Conservation (phyloP, 2,113 vertebrate species). For the Balaeniceps rex region DNA sequence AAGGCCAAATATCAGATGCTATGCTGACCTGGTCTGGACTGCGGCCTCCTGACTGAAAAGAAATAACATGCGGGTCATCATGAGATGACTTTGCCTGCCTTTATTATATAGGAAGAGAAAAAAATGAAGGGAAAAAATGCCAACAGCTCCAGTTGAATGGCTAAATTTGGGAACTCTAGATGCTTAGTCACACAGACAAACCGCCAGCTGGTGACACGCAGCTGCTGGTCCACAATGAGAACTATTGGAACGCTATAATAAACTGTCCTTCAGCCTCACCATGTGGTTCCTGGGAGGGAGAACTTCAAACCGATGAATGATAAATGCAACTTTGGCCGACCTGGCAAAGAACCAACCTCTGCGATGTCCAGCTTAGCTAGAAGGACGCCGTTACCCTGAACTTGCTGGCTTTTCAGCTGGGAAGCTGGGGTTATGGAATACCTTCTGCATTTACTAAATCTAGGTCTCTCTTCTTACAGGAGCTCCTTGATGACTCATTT, state of each 20-base stretch:
- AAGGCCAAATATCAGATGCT: background rate
- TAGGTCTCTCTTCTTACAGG: background rate
- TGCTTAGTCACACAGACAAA: slow-evolving; percentile 53
- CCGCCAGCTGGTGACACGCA: slow-evolving; percentile 39
- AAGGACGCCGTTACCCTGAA: background rate
- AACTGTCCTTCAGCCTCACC: slow-evolving; percentile 41
- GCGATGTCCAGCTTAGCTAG: background rate
- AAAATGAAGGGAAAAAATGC: background rate
- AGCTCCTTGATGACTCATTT: slow-evolving; percentile 25
- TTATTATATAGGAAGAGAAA: background rate
- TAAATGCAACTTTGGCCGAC: background rate
- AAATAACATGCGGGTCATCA: background rate
- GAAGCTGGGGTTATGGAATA: background rate
- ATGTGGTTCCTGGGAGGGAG: background rate
- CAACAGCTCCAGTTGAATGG: background rate
- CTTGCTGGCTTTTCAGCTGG: background rate
- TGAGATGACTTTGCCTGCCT: background rate
- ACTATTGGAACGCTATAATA: background rate
- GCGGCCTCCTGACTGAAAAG: background rate
- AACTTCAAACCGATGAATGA: background rate
- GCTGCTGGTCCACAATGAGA: slow-evolving; percentile 36
- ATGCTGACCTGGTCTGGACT: background rate
- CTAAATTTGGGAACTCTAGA: slow-evolving; percentile 47
- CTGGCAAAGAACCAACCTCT: background rate
- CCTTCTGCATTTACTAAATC: background rate